Conservation (phyloP, 2,113 vertebrate genomes). For the Rhegmatorhina hoffmannsi region DNA sequence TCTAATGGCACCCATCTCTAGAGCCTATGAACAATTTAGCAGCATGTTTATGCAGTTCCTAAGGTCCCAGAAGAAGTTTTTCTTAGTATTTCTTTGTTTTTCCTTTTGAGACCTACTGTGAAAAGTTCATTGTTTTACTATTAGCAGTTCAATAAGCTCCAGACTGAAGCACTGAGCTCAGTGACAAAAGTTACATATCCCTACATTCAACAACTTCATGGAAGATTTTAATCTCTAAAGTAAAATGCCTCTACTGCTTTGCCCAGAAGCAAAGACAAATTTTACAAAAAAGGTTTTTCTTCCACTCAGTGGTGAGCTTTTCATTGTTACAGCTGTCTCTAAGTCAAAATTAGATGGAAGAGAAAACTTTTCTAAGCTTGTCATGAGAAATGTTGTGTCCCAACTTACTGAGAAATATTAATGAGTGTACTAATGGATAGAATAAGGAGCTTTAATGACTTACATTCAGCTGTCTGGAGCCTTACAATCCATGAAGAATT, state of each 20-base stretch:
- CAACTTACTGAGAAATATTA: constrained; percentile 56
- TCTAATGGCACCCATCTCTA: not conserved
- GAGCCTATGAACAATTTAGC: not conserved
- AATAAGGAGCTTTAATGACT: constrained; percentile 58
- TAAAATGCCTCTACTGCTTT: not conserved
- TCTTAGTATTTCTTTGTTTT: not conserved
- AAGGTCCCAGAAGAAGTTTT: not conserved
- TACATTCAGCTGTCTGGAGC: constrained; percentile 37
- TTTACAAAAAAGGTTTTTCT: not conserved
- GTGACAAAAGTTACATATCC: not conserved
- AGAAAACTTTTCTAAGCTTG: constrained; percentile 38
- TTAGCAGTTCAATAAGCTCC: constrained; percentile 1
- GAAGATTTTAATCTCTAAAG: constrained; percentile 9
- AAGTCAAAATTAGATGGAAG: constrained; percentile 35
- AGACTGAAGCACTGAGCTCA: not conserved
- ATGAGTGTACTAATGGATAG: constrained; percentile 59
- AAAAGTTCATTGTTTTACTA: constrained; percentile 2
- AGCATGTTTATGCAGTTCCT: not conserved
- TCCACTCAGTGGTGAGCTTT: not conserved
- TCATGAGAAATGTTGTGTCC: constrained; percentile 28
- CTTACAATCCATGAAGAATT: constrained; percentile 39
- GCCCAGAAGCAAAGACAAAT: not conserved
- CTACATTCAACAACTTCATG: not conserved
- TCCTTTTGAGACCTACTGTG: not conserved
- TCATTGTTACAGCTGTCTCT: not conserved